Evolutionary conservation across 2,797 vertebrate species (phyloP).

Genomic region (Cynopterus sphinx): DNA sequence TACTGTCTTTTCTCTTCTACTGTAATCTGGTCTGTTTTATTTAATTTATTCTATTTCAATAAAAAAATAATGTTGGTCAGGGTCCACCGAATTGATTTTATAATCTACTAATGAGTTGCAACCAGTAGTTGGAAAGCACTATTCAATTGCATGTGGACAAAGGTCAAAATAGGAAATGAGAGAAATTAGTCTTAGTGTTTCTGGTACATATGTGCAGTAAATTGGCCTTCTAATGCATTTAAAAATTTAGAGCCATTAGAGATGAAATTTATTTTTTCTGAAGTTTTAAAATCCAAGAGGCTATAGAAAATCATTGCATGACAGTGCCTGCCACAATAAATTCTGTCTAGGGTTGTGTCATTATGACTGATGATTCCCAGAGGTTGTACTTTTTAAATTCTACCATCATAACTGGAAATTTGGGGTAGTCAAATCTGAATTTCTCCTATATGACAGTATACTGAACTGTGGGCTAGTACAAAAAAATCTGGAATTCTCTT

Average conservation of each 20-base stretch:
- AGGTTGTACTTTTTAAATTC: background rate
- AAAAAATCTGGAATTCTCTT: background rate
- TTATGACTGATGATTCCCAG: too few relatives aligned
- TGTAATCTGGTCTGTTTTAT: background rate
- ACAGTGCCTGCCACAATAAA: background rate
- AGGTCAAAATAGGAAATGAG: background rate
- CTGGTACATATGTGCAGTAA: background rate
- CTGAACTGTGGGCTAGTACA: background rate
- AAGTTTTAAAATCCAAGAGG: background rate
- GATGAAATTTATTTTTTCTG: background rate
- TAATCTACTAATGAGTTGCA: background rate
- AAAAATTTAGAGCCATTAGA: background rate
- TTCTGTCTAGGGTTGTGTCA: background rate
- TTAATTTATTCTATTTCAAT: background rate
- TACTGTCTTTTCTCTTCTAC: background rate
- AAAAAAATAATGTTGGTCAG: background rate
- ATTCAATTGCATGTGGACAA: background rate
- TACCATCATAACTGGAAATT: background rate
- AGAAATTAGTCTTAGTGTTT: background rate
- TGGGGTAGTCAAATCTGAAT: background rate
- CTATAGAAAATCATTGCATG: background rate
- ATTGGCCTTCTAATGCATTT: background rate
- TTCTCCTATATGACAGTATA: background rate
- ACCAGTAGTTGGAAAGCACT: background rate
- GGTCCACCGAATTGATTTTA: background rate